Evolutionary conservation across 2,797 vertebrate species (phyloP), one percentile per base, ranked within the genome.

Genomic region (Nannoperca obscura): DNA sequence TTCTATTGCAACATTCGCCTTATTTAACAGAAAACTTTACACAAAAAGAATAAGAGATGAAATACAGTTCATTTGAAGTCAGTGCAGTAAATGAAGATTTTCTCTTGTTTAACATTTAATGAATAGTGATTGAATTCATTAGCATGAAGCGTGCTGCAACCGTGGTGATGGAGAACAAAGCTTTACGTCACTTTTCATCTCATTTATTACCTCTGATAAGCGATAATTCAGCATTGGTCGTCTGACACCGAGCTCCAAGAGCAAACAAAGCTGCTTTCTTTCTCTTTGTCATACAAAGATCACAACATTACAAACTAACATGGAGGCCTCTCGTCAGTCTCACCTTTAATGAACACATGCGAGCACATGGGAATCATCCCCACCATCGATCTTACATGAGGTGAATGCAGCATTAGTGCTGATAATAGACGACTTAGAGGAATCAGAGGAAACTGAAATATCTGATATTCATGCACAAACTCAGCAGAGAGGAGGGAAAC

Each of bases 121-220:
- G 59, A 22, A 47, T 46, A 20, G 19, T 10, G 36, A 2, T 38
- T 38, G 2, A 46, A 6, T 24, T 69, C 9, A 70, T 76, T 60
- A 62, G n/a, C 20, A n/a, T 3, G 24, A 49, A 19, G n/a, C 11
- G 5, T 1, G 34, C 27, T 36, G 61, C 22, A 47, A 50, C 22
- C 13, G 1, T 32, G 36, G 47, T 46, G 38, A 63, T 11, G 11
- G 24, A 65, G 46, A 4, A 7, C 12, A 53, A 42, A n/a, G 38
- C n/a, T 46, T 58, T 4, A 22, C 49, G 67, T 57, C 13, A 50
- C 42, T 72, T 32, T 47, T 72, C 36, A 5, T 15, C 22, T 60
- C n/a, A n/a, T 15, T 53, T 38, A 22, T 55, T 12, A 4, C 17
- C 27, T n/a, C 27, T 52, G 22, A 47, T 72, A 2, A 53, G 13